A percentile compares a stretch with the other conserved stretches of the same genome.
Conservation (phyloP, 2,113 vertebrate genomes). For the Diphyllodes magnificus region DNA sequence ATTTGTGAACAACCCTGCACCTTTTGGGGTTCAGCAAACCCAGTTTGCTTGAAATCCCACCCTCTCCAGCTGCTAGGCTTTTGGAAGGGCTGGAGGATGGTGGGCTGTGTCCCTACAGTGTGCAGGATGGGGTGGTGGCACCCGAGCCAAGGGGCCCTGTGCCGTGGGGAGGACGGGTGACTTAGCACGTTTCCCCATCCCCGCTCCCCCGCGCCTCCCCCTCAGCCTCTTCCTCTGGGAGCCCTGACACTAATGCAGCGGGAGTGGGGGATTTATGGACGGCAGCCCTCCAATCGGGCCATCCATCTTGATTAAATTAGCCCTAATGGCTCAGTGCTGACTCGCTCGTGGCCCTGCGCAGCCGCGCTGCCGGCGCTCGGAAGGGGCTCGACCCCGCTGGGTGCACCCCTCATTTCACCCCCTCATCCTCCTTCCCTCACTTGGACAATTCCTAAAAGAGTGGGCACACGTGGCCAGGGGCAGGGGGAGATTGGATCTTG, state of each 20-base stretch:
- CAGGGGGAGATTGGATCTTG: neutral
- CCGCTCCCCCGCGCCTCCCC: neutral
- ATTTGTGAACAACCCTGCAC: neutral
- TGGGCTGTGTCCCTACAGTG: neutral
- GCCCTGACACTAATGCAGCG: conserved; percentile 18
- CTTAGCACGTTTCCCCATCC: neutral
- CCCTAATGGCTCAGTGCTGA: conserved; percentile 32
- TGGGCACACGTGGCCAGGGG: rapidly evolving
- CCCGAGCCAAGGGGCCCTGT: rapidly evolving
- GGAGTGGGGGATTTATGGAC: conserved; percentile 27
- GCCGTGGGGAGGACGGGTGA: neutral
- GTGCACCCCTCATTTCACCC: rapidly evolving
- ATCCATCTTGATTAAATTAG: conserved; percentile 60
- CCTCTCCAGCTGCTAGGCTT: neutral
- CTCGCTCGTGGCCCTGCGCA: neutral
- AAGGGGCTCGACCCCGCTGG: neutral
- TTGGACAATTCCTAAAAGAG: neutral
- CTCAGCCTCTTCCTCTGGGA: neutral
- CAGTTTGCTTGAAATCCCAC: neutral
- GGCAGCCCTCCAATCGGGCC: conserved; percentile 50
- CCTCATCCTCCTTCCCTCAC: neutral
- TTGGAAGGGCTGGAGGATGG: neutral
- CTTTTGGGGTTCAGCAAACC: neutral
- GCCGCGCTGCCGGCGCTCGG: neutral
- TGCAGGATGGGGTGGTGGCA: rapidly evolving